Base-by-base conservation (phyloP, 2,888 invertebrate species). In the Chloromyia formosa region DNA sequence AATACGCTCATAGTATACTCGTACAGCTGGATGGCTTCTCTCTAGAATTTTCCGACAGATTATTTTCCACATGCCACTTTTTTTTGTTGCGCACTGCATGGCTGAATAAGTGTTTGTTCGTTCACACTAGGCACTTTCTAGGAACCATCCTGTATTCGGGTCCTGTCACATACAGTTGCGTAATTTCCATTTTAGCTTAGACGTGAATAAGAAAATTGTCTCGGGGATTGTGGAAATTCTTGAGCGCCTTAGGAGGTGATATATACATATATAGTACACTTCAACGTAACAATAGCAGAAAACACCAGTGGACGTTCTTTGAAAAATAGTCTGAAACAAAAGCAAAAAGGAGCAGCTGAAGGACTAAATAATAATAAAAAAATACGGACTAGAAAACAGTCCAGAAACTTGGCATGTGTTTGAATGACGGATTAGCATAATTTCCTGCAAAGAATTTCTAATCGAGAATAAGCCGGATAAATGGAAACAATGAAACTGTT, bases 391-490 rank as follows among this genome's bases (percentile, higher is more conserved):
- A 40, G 40, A 22, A 64, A n/a, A 23, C 14, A 22, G 23, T 14
- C 20, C 10, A 27, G n/a, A n/a, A 20, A 35, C 35, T 35, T 61
- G 62, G 40, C 62, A 64, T 64, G 62, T 64, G 42, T 64, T 64
- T 64, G 40, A 64, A 64, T 64, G 62, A 64, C 62, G 62, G 42
- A 64, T 64, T 64, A 64, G 16, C 62, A 64, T 64, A 64, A 64
- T 64, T 64, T 64, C 62, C 62, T 64, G 62, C 42, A 35, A 64
- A 64, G 62, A 64, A 64, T 64, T 64, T 56, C 40, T 35, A 42
- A 64, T 42, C n/a, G 42, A 16, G 16, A 2, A n/a, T 12, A 3
- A 49, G 49, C 49, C 49, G 49, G 12, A 49, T 49, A n/a, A 49
- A 49, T 49, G 2, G 49, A 49, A 49, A n/a, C 49, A 49, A 49